Evolutionary conservation across 2,113 vertebrate species (phyloP).

Genomic region (Acrocephalus kingi): DNA sequence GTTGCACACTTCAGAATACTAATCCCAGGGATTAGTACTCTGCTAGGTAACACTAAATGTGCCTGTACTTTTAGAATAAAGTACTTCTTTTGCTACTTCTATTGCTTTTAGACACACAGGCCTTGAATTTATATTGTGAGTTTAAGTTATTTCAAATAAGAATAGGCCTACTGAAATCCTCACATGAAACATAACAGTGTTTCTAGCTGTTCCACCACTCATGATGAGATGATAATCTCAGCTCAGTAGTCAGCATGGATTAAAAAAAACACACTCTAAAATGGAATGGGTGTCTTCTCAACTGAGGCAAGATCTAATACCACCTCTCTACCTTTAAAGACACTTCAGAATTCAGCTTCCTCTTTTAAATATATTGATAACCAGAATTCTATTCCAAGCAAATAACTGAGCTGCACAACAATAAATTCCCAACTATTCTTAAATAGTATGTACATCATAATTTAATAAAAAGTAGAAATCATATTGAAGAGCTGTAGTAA

Average conservation of each 20-base stretch:
- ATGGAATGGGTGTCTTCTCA: not conserved
- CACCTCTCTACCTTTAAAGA: not conserved
- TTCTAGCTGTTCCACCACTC: not conserved
- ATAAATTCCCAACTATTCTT: not conserved
- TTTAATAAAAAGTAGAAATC: not conserved
- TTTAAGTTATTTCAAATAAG: not conserved
- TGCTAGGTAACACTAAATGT: not conserved
- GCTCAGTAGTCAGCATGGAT: not conserved
- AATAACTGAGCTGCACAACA: not conserved
- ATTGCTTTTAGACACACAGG: not conserved
- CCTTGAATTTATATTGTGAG: not conserved
- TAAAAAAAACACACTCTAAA: not conserved
- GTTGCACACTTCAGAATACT: not conserved
- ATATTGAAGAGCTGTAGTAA: not conserved
- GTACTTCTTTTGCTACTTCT: not conserved
- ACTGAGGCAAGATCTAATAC: not conserved
- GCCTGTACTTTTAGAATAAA: not conserved
- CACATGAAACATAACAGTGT: not conserved
- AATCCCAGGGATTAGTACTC: not conserved
- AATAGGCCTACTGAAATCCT: not conserved
- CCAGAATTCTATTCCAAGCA: not conserved
- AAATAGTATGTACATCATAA: not conserved
- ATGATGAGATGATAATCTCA: not conserved
- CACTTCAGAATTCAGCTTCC: not conserved
- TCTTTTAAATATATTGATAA: not conserved